phyloP scores from a whole-genome alignment of 2,113 vertebrate species.

The Leuciscus idus region DNA sequence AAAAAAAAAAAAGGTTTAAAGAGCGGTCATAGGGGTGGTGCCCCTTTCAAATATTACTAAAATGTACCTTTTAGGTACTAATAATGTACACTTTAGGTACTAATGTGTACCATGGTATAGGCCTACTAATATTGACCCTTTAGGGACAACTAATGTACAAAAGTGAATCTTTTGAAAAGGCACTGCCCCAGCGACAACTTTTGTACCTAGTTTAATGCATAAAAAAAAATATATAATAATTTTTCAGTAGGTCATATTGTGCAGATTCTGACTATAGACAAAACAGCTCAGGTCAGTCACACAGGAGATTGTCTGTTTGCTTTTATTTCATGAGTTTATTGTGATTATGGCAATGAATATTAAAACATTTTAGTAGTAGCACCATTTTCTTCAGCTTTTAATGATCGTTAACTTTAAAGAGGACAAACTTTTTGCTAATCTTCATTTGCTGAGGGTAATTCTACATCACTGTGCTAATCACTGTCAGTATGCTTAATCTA shows the following conservation, averaged over 20 bases:
- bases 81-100: too few species aligned
- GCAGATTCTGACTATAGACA: background rate
- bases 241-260: background rate
- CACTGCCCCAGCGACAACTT: too few species aligned
- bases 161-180: too few species aligned
- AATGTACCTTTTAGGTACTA: too few species aligned
- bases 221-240: too few species aligned
- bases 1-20: too few species aligned
- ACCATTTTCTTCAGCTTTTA: background rate
- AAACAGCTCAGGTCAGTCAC: background rate
- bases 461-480: background rate
- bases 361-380: slow-evolving; percentile 1
- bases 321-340: slow-evolving; percentile 4
- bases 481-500: background rate
- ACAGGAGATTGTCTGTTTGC: background rate
- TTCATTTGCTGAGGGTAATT: background rate
- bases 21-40: too few species aligned
- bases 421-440: background rate
- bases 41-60: too few species aligned
- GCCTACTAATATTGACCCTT: too few species aligned
- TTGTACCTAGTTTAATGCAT: too few species aligned
- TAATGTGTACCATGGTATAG: background rate
- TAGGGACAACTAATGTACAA: too few species aligned
- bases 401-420: background rate
- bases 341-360: background rate